A percentile compares a stretch with the other conserved stretches of the same genome.
Evolutionary conservation across 2,113 vertebrate genomes (phyloP).

Genomic region (Anseranas semipalmata): DNA sequence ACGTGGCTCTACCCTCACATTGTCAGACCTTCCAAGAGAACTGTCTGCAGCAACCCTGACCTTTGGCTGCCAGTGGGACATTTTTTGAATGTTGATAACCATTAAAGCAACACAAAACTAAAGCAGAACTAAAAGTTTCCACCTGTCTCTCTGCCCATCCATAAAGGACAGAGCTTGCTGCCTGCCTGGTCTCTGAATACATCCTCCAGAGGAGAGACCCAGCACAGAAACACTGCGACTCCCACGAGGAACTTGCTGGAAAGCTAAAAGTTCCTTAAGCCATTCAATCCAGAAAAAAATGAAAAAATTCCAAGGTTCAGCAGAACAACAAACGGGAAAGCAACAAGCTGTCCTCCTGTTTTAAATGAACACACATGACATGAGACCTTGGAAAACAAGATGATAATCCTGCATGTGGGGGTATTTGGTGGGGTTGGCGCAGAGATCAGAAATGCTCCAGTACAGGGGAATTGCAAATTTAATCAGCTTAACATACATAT

Average conservation of each 20-base stretch:
- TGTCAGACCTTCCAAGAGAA: not conserved
- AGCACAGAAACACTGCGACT: not conserved
- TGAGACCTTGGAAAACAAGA: not conserved
- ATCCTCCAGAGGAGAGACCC: not conserved
- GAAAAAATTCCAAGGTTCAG: not conserved
- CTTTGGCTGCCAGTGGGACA: fast-evolving
- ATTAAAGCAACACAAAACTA: not conserved
- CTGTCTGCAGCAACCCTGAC: not conserved
- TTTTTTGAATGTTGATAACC: not conserved
- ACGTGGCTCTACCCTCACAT: fast-evolving
- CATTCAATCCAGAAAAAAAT: not conserved
- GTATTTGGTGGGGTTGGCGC: not conserved
- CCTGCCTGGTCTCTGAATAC: not conserved
- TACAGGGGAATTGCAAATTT: not conserved
- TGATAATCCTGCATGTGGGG: not conserved
- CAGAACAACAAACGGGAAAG: not conserved
- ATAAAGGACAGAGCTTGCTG: not conserved
- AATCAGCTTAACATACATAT: not conserved
- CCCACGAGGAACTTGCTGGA: not conserved
- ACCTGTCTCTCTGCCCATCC: not conserved
- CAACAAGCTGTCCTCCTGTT: not conserved
- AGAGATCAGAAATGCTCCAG: not conserved
- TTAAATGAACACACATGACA: not conserved
- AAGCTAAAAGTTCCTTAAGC: not conserved
- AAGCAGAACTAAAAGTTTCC: not conserved